phyloP scores from a whole-genome alignment of 2,888 invertebrate genomes.

The Hymenopus coronatus region DNA sequence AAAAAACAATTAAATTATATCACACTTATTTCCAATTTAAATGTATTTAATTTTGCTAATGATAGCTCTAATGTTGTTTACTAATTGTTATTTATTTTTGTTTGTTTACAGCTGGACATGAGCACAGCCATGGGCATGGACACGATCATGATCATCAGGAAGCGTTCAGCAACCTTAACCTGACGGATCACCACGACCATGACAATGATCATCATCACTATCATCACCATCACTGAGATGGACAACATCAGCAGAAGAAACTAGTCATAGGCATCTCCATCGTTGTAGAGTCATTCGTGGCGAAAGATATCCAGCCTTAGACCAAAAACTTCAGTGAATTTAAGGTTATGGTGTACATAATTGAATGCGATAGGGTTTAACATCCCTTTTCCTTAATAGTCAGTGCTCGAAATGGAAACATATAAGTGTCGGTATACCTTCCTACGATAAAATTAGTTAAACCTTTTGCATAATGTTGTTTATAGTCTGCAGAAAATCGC shows the following conservation, averaged over 20 bases:
- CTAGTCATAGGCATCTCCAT: background rate
- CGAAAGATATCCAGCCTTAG: background rate
- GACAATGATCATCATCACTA: constrained; percentile 16
- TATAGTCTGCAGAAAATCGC: too few relatives aligned
- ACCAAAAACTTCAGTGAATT: background rate
- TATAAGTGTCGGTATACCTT: too few relatives aligned
- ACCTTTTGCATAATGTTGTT: too few relatives aligned
- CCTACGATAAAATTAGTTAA: too few relatives aligned
- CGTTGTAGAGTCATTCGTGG: background rate
- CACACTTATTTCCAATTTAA: too few relatives aligned
- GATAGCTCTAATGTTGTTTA: too few relatives aligned
- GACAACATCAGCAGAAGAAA: background rate
- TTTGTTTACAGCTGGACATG: constrained; percentile 30
- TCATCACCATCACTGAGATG: constrained; percentile 11
- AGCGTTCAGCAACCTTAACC: background rate
- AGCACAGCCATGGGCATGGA: constrained; percentile 21
- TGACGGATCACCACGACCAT: constrained; percentile 7
- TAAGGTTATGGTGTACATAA: background rate
- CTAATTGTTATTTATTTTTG: background rate
- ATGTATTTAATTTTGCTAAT: too few relatives aligned
- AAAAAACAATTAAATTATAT: too few relatives aligned
- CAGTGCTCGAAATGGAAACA: too few relatives aligned
- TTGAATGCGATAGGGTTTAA: background rate
- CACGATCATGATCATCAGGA: constrained; percentile 11
- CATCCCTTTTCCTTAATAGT: background rate